Conservation (phyloP, 2,113 vertebrate genomes). For the Carollia perspicillata region DNA sequence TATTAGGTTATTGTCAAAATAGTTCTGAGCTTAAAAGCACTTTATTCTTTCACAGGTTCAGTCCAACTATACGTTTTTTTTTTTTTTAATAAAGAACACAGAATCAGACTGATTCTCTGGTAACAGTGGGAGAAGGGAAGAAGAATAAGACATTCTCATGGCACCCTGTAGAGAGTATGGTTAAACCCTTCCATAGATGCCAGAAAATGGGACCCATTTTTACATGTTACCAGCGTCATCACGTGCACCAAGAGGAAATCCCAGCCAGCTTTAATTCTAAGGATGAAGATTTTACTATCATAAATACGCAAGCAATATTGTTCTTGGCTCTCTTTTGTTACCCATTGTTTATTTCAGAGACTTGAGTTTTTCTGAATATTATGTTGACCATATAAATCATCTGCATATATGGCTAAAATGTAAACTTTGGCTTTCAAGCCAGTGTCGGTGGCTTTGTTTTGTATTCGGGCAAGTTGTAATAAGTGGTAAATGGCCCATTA, state of each 20-base stretch:
- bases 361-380: not conserved
- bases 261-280: not conserved
- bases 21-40: constrained; percentile 13
- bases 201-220: not conserved
- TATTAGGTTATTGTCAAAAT: not conserved
- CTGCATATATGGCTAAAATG: constrained; percentile 22
- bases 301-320: not conserved
- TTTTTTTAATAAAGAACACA: not conserved
- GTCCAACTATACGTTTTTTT: not conserved
- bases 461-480: constrained; percentile 41
- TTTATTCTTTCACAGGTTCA: constrained; percentile 52
- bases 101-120: not conserved
- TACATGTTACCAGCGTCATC: not conserved
- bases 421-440: constrained; percentile 27
- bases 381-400: not conserved
- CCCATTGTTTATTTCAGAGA: not conserved
- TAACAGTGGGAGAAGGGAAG: constrained; percentile 64
- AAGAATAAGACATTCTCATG: constrained; percentile 37
- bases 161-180: not conserved
- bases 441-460: constrained; percentile 39
- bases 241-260: not conserved
- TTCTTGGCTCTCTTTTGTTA: not conserved
- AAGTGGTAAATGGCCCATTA: constrained; percentile 62
- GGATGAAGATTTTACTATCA: not conserved
- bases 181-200: not conserved